Base-by-base conservation (phyloP, 2,888 invertebrate species). In the Andrena trimmerana region DNA sequence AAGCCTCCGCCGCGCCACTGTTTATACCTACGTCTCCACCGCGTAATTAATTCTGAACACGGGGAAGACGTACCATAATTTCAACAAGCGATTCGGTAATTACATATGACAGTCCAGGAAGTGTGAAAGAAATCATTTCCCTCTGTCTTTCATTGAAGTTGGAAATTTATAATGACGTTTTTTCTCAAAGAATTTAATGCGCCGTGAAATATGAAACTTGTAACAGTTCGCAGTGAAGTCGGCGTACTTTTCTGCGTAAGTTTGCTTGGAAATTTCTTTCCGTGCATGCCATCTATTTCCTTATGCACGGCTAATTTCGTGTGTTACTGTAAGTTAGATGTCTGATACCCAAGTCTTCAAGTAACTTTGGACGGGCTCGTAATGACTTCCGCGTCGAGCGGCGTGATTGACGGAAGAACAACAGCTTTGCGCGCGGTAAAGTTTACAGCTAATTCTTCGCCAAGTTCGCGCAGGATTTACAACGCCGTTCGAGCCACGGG, bases 41-140 rank as follows among this genome's bases (percentile, higher is more conserved):
- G 13, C 13, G 65, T 59, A 60, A 78, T 78, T 80, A 80, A 78
- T 78, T 70, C 59, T 2, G 16, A 8, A 24, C 24, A 50, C 10
- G 48, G 29, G 24, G 33, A 27, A 36, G n/a, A 52, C 42, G 63
- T 10, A 54, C 27, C 57, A 27, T 24, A 48, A 29, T 20, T 33
- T 33, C 27, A n/a, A 0, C n/a, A 42, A 20, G 52, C 42, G 4
- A 42, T 77, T 68, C 62, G 50, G 60, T 52, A 78, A 62, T 77
- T 50, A 24, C 54, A 48, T 65, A 20, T 50, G 66, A 42, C 63
- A 57, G 48, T 54, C 33, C 36, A 36, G 54, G 7, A 68, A 10
- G 8, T 13, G 36, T 7, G 31, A 10, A n/a, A 16, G 27, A 72
- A 20, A 4, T 42, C n/a, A 24, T 36, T 7, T 20, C 6, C 52